Conservation (phyloP, 2,113 vertebrate species). For the Zapus hudsonius region DNA sequence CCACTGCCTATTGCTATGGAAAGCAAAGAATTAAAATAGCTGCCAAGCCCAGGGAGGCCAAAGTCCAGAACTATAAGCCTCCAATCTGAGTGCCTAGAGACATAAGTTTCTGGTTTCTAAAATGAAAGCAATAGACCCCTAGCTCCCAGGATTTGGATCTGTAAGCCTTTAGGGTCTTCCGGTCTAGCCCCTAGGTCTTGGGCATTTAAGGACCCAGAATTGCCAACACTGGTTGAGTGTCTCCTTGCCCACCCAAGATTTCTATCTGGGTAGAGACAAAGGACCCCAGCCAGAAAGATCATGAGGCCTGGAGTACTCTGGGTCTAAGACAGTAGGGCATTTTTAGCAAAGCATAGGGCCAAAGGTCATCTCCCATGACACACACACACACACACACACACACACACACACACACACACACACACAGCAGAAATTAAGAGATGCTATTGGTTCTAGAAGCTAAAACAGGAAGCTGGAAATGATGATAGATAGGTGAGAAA, state of each 20-base stretch:
- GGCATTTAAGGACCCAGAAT: neutral
- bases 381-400: no score
- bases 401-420: no score
- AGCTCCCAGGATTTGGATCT: no score
- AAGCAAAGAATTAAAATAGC: no score
- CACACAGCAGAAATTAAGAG: neutral
- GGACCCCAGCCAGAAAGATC: no score
- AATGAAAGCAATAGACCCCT: neutral
- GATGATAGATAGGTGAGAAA: neutral
- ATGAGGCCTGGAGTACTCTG: neutral
- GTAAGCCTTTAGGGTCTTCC: neutral
- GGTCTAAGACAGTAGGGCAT: no score
- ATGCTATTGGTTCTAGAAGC: neutral
- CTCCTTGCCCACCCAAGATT: neutral
- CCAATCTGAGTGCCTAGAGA: neutral
- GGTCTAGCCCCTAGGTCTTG: neutral
- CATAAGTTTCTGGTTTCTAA: neutral
- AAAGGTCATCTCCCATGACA: no score
- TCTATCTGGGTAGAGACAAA: no score
- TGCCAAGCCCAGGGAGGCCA: no score
- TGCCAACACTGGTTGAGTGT: neutral
- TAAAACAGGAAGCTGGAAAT: no score
- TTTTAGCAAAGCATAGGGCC: neutral
- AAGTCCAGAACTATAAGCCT: neutral
- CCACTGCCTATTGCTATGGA: no score